Evolutionary conservation across 2,113 vertebrate genomes (phyloP).

Genomic region (Dermatemys mawii): DNA sequence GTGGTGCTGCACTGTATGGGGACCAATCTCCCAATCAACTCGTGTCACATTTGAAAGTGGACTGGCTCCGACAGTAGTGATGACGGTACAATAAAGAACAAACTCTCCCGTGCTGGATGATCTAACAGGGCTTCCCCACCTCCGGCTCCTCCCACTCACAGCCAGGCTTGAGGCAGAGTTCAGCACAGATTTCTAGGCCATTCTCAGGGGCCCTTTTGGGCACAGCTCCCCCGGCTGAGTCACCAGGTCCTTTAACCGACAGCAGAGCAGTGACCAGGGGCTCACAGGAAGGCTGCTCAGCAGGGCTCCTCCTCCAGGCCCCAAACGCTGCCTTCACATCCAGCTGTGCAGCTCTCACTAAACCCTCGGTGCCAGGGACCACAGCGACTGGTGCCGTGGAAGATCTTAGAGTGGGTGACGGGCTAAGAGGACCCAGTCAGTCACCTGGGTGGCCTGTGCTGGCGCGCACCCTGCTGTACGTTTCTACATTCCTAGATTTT

Average conservation of each 20-base stretch:
- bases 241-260: background rate
- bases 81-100: background rate
- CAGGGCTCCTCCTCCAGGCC: background rate
- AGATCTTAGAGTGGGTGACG: no score
- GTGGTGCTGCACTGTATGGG: background rate
- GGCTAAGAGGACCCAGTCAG: background rate
- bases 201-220: background rate
- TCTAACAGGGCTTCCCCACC: background rate
- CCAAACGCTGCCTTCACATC: background rate
- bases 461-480: fast-evolving
- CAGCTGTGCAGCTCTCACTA: background rate
- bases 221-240: background rate
- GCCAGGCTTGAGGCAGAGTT: background rate
- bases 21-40: background rate
- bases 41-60: no score
- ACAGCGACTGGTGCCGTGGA: no score
- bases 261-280: background rate
- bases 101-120: background rate
- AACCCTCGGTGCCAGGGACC: no score
- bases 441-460: fast-evolving
- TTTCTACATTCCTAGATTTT: background rate
- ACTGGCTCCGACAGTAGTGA: background rate
- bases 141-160: fast-evolving
- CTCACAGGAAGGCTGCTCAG: background rate
- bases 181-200: background rate